Conservation (phyloP, 2,797 vertebrate genomes). For the Pseudochirops corinnae region DNA sequence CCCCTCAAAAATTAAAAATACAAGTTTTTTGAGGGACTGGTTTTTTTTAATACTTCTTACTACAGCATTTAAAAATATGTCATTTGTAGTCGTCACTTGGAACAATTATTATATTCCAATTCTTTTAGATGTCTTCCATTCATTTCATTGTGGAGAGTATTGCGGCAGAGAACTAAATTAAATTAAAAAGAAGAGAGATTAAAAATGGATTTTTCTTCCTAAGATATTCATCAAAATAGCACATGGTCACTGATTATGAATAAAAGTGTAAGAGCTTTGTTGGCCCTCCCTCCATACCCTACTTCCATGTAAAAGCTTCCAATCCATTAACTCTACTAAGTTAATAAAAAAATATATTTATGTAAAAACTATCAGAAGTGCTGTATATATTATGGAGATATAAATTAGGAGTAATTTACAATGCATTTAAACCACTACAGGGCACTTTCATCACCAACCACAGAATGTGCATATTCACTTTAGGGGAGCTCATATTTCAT, state of each 20-base stretch:
- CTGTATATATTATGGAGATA: conserved; percentile 19
- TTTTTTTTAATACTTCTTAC: neutral
- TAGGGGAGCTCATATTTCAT: conserved; percentile 3
- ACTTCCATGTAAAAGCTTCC: conserved; percentile 55
- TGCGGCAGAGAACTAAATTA: conserved; percentile 23
- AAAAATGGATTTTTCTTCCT: neutral
- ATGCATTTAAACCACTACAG: conserved; percentile 5
- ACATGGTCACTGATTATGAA: conserved; percentile 10
- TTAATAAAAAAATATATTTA: conserved; percentile 48
- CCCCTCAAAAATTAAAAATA: neutral
- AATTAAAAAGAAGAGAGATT: conserved; percentile 9
- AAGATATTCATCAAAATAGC: conserved; percentile 35
- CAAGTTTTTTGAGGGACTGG: neutral
- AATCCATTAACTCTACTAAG: conserved; percentile 60
- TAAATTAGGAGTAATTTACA: conserved; percentile 43
- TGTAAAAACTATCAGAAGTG: conserved; percentile 18
- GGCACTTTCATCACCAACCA: conserved; percentile 3
- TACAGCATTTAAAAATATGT: neutral
- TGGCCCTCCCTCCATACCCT: neutral
- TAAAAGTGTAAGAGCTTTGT: conserved; percentile 40
- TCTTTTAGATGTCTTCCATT: neutral
- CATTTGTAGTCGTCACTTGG: neutral
- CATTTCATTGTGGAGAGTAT: neutral
- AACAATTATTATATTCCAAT: neutral
- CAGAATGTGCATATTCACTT: conserved; percentile 8